These are phyloP conservation scores for Colinus virginianus DNA, from an alignment of 2,113 vertebrate genomes.

Conservation along the genomic window DNA sequence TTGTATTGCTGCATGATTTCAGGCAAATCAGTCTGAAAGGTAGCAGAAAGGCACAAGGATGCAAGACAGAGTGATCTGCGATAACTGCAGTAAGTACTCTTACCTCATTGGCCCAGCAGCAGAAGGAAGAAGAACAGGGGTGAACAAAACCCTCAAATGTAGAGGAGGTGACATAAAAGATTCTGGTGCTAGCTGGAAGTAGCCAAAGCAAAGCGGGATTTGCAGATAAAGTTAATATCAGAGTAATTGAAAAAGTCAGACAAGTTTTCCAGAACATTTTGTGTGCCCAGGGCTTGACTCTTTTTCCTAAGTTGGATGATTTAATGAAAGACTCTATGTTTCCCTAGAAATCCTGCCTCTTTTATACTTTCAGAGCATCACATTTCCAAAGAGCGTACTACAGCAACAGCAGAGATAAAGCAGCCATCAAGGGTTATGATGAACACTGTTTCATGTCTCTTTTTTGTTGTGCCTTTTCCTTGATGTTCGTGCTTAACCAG, in stretches of 20 bases:
- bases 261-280: slow-evolving; percentile 40
- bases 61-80: neutral
- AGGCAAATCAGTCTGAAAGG: neutral
- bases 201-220: neutral
- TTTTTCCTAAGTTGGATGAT: slow-evolving; percentile 23
- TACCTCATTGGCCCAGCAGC: neutral
- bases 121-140: neutral
- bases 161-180: neutral
- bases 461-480: slow-evolving; percentile 26
- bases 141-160: neutral
- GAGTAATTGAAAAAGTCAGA: slow-evolving; percentile 18
- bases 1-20: neutral
- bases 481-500: slow-evolving; percentile 56
- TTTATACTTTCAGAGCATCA: slow-evolving; percentile 55
- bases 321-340: slow-evolving; percentile 61
- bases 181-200: neutral
- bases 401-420: slow-evolving; percentile 11
- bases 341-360: slow-evolving; percentile 44
- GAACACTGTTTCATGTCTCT: slow-evolving; percentile 22
- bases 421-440: slow-evolving; percentile 44
- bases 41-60: neutral
- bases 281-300: slow-evolving; percentile 45
- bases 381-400: slow-evolving; percentile 41
- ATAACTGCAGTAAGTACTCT: neutral
- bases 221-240: slow-evolving; percentile 20